A percentile compares a stretch with the other conserved stretches of the same genome.
phyloP scores from a whole-genome alignment of 2,888 invertebrate genomes.

The Coenonympha glycerion region DNA sequence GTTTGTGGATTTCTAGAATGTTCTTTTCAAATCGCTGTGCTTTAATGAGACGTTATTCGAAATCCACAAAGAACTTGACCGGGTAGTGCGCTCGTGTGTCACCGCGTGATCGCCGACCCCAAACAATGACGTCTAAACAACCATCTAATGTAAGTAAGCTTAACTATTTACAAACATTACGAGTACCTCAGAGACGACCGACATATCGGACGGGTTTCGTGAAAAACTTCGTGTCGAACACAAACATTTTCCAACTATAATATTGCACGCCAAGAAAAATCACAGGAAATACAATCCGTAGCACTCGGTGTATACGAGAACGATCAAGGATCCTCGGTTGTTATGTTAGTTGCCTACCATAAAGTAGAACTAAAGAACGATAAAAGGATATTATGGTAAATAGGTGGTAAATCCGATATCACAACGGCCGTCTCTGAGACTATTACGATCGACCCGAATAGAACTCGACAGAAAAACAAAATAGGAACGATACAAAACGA shows the following conservation, averaged over 20 bases:
- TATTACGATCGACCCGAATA: slow-evolving; percentile 68
- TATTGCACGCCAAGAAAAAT: neutral
- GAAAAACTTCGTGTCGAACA: neutral
- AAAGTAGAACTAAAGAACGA: neutral
- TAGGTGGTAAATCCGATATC: neutral
- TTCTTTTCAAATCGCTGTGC: too few relatives aligned
- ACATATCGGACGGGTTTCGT: neutral
- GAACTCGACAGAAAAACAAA: slow-evolving; percentile 72
- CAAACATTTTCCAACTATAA: neutral
- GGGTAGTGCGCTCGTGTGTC: neutral
- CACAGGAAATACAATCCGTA: neutral
- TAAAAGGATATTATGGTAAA: neutral
- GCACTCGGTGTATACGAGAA: neutral
- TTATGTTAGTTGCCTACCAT: neutral
- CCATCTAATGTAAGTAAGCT: slow-evolving; percentile 63
- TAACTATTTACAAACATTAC: slow-evolving; percentile 70
- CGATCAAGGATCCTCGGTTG: neutral
- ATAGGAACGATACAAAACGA: slow-evolving; percentile 75
- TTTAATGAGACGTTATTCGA: neutral
- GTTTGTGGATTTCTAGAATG: neutral
- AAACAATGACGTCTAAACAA: slow-evolving; percentile 38
- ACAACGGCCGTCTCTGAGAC: slow-evolving; percentile 4
- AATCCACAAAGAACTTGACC: neutral
- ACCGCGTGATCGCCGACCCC: slow-evolving; percentile 22
- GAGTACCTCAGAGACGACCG: slow-evolving; percentile 4